Conservation (phyloP, 2,888 invertebrate species). For the Cryptocephalus primarius region DNA sequence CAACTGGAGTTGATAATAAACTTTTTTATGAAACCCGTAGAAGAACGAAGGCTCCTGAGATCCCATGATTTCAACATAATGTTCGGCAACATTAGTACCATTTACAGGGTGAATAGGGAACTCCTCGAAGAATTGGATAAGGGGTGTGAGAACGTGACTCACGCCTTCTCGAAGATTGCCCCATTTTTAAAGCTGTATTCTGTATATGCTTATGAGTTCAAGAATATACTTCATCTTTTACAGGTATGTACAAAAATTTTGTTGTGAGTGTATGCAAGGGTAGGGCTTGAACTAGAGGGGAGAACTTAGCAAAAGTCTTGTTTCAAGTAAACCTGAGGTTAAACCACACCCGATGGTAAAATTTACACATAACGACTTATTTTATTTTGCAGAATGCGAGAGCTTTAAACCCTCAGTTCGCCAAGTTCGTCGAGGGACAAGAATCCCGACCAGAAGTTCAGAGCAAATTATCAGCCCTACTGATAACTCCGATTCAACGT, state of each 20-base stretch:
- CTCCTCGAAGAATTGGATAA: conserved; percentile 46
- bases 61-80: conserved; percentile 41
- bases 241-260: conserved; percentile 38
- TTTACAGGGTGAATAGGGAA: conserved; percentile 52
- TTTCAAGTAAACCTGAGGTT: no score
- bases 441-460: conserved; percentile 61
- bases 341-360: no score
- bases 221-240: conserved; percentile 47
- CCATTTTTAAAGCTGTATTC: conserved; percentile 72
- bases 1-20: conserved; percentile 55
- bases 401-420: conserved; percentile 42
- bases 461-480: conserved; percentile 55
- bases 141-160: conserved; percentile 47
- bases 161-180: conserved; percentile 58
- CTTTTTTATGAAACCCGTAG: conserved; percentile 50
- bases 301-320: no score
- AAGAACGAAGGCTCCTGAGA: conserved; percentile 41
- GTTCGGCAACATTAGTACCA: conserved; percentile 53
- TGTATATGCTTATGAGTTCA: conserved; percentile 64
- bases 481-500: conserved; percentile 70
- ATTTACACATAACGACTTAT: no score
- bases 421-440: conserved; percentile 48
- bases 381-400: conserved; percentile 37
- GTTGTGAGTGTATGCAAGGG: no score
- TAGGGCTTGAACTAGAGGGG: no score